Evolutionary conservation across 2,888 invertebrate species (phyloP), one percentile per base, ranked within the genome.

Genomic region (Alcis repandata): DNA sequence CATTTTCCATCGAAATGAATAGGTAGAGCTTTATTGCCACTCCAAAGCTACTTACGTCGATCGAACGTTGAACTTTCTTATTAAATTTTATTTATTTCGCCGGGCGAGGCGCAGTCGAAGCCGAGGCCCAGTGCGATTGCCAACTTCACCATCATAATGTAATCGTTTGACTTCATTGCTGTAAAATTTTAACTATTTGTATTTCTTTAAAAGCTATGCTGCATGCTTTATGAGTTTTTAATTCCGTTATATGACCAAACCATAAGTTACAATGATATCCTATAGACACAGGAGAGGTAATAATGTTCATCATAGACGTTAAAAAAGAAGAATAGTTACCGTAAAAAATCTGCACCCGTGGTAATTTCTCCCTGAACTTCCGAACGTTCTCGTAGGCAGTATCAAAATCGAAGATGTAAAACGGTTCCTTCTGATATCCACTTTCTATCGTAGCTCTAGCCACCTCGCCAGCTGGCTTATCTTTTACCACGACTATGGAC

Each of bases 101-200:
- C 84, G 0, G 83, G 80, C 0, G 82, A 79, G 0, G 84, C 80
- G 45, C 84, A 85, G 60, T 83, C 83, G 64, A 84, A 84, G 4
- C 82, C 83, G 0, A 78, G 52, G 10, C 78, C 79, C 32, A 71
- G 63, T 10, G 78, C 74, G 17, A 78, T 71, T 0, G 76, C 77
- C 32, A 84, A 63, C 65, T 83, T 83, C 53, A 83, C 27, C 66
- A 84, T 71, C 69, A 75, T 71, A 9, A 80, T 78, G 38, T 68
- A 68, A 52, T 82, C 80, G 65, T 85, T 83, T 0, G 83, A 69
- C 67, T 84, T 86, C 76, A 86, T 80, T 15, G 61, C 67, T 65
- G 36, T 43, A 36, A 45, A 20, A 22, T 7, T 11, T 1, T 1
- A 13, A 22, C 13, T n/a, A n/a, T 1, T 46, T 22, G 19, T 43